Conservation (phyloP, 2,113 vertebrate genomes). For the Perca schrenkii region DNA sequence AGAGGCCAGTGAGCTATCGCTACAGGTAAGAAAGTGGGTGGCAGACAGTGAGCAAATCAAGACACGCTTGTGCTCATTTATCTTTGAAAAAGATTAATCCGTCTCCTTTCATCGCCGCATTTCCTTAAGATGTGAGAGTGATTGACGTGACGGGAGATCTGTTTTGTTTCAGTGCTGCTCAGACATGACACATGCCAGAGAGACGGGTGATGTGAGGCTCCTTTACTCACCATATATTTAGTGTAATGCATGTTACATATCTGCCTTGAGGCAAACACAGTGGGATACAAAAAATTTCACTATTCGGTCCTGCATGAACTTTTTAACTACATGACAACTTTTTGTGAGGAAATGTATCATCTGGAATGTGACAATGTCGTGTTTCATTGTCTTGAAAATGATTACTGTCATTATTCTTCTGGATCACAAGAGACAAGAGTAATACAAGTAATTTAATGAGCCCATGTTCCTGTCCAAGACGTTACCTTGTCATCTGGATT, state of each 20-base stretch:
- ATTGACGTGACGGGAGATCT: conserved; percentile 53
- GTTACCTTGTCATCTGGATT: conserved; percentile 73
- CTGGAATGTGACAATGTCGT: conserved; percentile 37
- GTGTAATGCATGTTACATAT: conserved; percentile 24
- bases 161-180: conserved; percentile 61
- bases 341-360: conserved; percentile 35
- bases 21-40: conserved; percentile 53
- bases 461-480: conserved; percentile 59
- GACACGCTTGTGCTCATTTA: conserved; percentile 51
- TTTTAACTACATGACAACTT: conserved; percentile 39
- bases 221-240: conserved; percentile 46
- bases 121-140: conserved; percentile 53
- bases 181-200: conserved; percentile 59
- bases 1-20: conserved; percentile 25
- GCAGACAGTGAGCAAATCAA: conserved; percentile 46
- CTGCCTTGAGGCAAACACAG: conserved; percentile 42
- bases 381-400: conserved; percentile 53
- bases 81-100: conserved; percentile 49
- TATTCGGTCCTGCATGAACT: conserved; percentile 33
- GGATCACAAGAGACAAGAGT: conserved; percentile 54
- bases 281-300: conserved; percentile 37
- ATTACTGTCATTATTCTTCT: conserved; percentile 58
- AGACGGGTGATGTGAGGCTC: conserved; percentile 38
- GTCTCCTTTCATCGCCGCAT: conserved; percentile 38
- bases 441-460: conserved; percentile 69